These are phyloP conservation scores for Mythimna lalbum DNA, from an alignment of 2,888 invertebrate species.

Conservation along the genomic window DNA sequence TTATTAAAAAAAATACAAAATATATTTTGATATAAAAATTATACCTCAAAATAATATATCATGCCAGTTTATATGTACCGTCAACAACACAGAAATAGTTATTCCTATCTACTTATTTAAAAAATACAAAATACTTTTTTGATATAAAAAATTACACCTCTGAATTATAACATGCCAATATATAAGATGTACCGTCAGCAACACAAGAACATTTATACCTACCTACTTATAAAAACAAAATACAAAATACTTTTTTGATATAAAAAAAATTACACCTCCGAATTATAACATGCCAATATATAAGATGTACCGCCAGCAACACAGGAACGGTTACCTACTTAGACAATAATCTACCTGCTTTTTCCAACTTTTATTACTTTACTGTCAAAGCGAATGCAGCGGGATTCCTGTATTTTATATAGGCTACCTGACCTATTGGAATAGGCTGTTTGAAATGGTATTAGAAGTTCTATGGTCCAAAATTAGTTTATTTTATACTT, in stretches of 20 bases:
- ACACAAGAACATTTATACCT: background rate
- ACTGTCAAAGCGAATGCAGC: background rate
- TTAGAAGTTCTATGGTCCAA: too few relatives aligned
- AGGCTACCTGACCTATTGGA: too few relatives aligned
- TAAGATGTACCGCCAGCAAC: slow-evolving; percentile 16
- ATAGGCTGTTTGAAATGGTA: too few relatives aligned
- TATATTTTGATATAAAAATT: background rate
- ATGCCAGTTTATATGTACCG: slow-evolving; percentile 19
- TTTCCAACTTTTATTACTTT: background rate
- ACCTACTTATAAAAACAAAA: too few relatives aligned
- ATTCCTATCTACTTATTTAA: too few relatives aligned
- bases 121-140: background rate
- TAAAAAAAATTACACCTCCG: background rate
- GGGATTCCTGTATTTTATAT: background rate
- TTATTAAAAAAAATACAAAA: too few relatives aligned
- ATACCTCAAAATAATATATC: background rate
- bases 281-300: background rate
- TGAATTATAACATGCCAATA: background rate
- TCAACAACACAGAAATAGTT: background rate
- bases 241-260: background rate
- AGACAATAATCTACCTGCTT: background rate
- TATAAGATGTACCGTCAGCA: slow-evolving; percentile 17
- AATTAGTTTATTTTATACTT: too few relatives aligned
- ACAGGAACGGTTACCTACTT: background rate
- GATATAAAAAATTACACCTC: background rate